Percentiles rank a stretch among this genome's conserved stretches.
phyloP scores from a whole-genome alignment of 2,113 vertebrate genomes.

The Hypomesus transpacificus region DNA sequence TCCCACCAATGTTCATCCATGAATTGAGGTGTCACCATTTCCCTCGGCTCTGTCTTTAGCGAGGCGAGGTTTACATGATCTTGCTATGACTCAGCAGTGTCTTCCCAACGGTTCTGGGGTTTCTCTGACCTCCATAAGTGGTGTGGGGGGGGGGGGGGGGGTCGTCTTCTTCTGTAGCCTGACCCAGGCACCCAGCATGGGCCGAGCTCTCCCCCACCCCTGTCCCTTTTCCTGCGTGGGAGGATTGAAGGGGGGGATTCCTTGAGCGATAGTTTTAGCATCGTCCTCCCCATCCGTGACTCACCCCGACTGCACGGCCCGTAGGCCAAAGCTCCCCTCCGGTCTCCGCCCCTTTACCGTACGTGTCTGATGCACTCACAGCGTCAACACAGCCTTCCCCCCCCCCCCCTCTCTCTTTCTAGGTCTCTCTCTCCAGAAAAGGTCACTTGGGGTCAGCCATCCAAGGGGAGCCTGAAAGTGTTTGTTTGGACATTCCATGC shows the following conservation, averaged over 20 bases:
- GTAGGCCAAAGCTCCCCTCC: constrained; percentile 8
- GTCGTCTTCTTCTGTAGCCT: constrained; percentile 33
- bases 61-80: constrained; percentile 31
- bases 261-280: constrained; percentile 32
- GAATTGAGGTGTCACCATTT: no score
- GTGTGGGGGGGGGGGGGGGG: not conserved
- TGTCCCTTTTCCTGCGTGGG: constrained; percentile 20
- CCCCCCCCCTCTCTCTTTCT: constrained; percentile 1
- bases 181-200: constrained; percentile 16
- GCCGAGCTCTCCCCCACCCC: constrained; percentile 41
- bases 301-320: constrained; percentile 14
- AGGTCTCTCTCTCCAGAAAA: constrained; percentile 15
- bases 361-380: not conserved
- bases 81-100: constrained; percentile 7
- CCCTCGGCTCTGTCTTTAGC: not conserved
- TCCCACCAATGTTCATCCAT: no score
- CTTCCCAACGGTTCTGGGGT: constrained; percentile 26
- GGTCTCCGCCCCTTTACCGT: constrained; percentile 1
- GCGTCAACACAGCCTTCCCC: not conserved
- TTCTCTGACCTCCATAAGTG: constrained; percentile 47
- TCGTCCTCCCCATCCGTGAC: constrained; percentile 29
- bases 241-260: constrained; percentile 42
- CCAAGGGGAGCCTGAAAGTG: constrained; percentile 26
- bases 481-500: constrained; percentile 52
- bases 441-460: constrained; percentile 37